Base-by-base conservation (phyloP, 1,140 invertebrate genomes). In the Drosophila setifemur region DNA sequence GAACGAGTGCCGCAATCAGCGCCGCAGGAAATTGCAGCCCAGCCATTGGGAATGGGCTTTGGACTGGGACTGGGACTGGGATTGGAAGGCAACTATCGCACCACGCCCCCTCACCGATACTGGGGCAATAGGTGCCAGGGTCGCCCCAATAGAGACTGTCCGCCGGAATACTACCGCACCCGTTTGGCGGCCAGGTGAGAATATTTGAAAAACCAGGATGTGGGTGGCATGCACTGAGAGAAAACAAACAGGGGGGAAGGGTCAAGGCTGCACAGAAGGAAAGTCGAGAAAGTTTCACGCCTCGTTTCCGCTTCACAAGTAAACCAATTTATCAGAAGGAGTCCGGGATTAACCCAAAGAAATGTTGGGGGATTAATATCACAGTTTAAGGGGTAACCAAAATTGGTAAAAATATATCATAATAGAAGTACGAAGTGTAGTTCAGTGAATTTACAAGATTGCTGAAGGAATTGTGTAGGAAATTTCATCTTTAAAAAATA, bases 151-250 rank as follows among this genome's bases (percentile, higher is more conserved):
- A 12, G 63, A 61, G 39, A 73, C 49, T 89, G 88, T 77, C 71
- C 66, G 26, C 57, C 61, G 58, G 87, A 89, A 28, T 89, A 89
- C 61, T 85, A 85, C 63, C 78, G 78, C 40, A 73, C 75, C 39
- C 66, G 85, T 54, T 21, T 85, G 57, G 78, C 82, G 4, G 73
- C 72, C 75, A 89, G 87, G 87, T 89, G 45, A 79, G 72, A 21
- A 21, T 4, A 61, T 89, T 45, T 75, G 72, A 21, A 21, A 2
- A 61, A 66, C 16, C 21, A 45, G 63, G 42, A 63, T 63, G 49
- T 82, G 77, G 76, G 77, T 81, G 76, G 77, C 49, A 58, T 39
- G 44, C 58, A 7, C 8, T 16, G 28, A 6, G 23, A 19, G 39
- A 7, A 35, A 42, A 28, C n/a, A 12, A 43, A 25, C 16, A 37